phyloP scores from a whole-genome alignment of 2,888 invertebrate genomes.

The Dicyrtoma fusca region DNA sequence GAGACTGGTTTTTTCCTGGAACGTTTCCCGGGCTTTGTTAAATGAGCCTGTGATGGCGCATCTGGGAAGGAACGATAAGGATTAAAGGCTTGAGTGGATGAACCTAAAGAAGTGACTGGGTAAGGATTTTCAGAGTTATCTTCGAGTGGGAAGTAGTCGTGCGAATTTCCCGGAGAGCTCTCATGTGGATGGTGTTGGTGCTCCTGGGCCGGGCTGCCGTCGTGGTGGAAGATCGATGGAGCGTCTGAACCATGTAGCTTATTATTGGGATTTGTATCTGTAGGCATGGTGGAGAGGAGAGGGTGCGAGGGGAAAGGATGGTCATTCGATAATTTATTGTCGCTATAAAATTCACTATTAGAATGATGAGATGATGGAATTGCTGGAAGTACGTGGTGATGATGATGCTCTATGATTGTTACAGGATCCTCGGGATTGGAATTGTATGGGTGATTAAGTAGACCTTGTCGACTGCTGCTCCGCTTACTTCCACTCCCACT shows the following conservation, averaged over 20 bases:
- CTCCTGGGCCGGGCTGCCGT: too few relatives aligned
- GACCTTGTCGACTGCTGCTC: constrained; percentile 3
- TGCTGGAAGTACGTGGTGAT: neutral
- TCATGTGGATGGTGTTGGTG: neutral
- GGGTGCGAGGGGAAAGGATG: neutral
- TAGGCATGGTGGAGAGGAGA: neutral
- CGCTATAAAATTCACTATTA: neutral
- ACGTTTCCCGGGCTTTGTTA: neutral
- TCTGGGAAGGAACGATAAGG: constrained; percentile 26
- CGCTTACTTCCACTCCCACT: neutral
- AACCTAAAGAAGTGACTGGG: neutral
- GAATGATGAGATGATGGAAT: neutral
- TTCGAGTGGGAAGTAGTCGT: neutral
- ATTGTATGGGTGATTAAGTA: constrained; percentile 11
- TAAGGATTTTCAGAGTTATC: constrained; percentile 2
- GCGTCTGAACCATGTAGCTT: neutral
- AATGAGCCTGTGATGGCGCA: neutral
- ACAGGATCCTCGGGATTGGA: neutral
- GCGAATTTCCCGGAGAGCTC: neutral
- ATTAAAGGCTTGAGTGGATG: constrained; percentile 24
- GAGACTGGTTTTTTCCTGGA: neutral
- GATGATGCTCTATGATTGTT: constrained; percentile 29
- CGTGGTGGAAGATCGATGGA: constrained; percentile 9
- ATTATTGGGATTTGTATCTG: too few relatives aligned
- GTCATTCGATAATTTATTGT: neutral